Base-by-base conservation (phyloP, 2,888 invertebrate genomes). In the Boloria euphrosyne region DNA sequence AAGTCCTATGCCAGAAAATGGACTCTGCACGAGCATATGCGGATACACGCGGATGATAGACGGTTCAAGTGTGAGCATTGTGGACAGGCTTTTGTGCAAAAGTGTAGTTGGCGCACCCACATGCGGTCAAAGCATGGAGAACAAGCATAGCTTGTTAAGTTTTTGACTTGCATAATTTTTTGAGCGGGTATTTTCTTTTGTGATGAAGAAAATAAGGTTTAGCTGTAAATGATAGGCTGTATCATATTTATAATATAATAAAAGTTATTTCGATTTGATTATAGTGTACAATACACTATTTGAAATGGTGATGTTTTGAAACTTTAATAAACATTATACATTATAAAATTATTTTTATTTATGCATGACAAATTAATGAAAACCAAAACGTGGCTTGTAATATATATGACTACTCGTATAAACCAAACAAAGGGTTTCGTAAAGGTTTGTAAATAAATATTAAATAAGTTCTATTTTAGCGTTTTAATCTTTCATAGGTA, bases 101-200 rank as follows among this genome's bases (percentile, higher is more conserved):
- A 82, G 76, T 65, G 82, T 78, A 87, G 85, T 63, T 81, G 85
- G 69, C 79, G 83, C 46, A 81, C 82, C 0, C 91, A 91, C 68
- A 83, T 89, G 76, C 67, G 64, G 14, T 4, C 64, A 1, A 67
- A 38, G 63, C 75, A 38, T 79, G 14, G n/a, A 7, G 47, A 16
- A 3, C 47, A 49, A 38, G 31, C 31, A 38, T 38, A 38, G 31
- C 10, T 16, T 18, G 38, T 13, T 13, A 38, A 38, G 10, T 38
- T 38, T 38, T 38, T 38, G 7, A 38, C 31, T 38, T 38, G 1
- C 2, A 10, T 10, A 38, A 10, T 7, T 38, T 38, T 10, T 38
- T 7, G 31, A 38, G 31, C 31, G 31, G 10, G 10, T 38, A 38
- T 38, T 38, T 38, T 38, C 31, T 7, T 49, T 49, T 16, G 47